Conservation (phyloP, 1,140 invertebrate genomes). For the Bombus breviceps region DNA sequence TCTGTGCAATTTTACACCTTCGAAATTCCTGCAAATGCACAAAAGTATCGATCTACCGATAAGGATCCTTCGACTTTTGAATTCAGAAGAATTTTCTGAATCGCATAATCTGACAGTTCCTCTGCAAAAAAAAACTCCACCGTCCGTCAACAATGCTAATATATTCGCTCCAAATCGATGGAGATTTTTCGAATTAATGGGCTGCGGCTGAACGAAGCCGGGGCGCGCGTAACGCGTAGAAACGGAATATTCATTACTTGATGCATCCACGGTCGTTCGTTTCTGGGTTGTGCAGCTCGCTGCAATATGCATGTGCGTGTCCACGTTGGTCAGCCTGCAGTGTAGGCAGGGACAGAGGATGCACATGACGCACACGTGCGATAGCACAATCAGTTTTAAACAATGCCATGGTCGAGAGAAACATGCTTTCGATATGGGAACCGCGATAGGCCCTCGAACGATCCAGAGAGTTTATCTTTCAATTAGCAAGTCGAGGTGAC, state of each 20-base stretch:
- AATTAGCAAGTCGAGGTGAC: background rate
- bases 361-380: slow-evolving; percentile 35
- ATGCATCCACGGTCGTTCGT: slow-evolving; percentile 33
- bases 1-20: no score
- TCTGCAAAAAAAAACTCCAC: no score
- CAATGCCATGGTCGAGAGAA: slow-evolving; percentile 11
- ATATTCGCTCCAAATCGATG: background rate
- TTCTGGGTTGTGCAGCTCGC: slow-evolving; percentile 39
- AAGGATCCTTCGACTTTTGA: no score
- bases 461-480: background rate
- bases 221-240: slow-evolving; percentile 17
- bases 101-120: no score
- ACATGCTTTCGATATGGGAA: background rate
- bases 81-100: no score
- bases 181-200: slow-evolving; percentile 3
- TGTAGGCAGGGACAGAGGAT: background rate
- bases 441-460: background rate
- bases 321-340: background rate
- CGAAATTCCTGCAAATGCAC: no score
- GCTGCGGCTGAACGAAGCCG: background rate
- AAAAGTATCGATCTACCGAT: no score
- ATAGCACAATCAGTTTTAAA: background rate
- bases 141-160: no score
- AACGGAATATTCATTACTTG: slow-evolving; percentile 44
- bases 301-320: slow-evolving; percentile 45